Base-by-base conservation (phyloP, 2,797 vertebrate species). In the Parotocinclus haroldoi region DNA sequence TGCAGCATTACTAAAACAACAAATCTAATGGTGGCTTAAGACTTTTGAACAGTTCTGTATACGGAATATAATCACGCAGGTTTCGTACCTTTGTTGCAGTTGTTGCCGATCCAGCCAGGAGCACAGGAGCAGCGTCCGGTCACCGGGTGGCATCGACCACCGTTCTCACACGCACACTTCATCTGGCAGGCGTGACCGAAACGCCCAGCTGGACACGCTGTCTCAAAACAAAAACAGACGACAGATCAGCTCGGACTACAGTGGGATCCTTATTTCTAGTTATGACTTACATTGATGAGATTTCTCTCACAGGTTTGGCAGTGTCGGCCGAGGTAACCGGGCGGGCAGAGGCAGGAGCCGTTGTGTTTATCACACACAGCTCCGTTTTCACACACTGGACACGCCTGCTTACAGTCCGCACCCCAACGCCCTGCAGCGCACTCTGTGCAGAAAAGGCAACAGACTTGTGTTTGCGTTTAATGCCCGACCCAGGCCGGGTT, bases 351-450 rank as follows among this genome's bases (percentile, higher is more conserved):
- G 50, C 96, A 99, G 0, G 81, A 75, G 14, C 96, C 96, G 0
- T 91, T 90, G 77, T 81, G 63, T 0, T 90, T 91, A 42, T 92
- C 80, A 58, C 95, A 99, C 59, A 71, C 58, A 1, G 85, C 93
- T 0, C 87, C 84, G 0, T 96, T 92, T 51, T 91, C 86, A 48
- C 96, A 98, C 0, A 63, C 54, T 0, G 88, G 91, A 77, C 96
- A 98, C 27, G 81, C 83, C 74, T 91, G 88, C 75, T 82, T 87
- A 80, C 96, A 98, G 72, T 90, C 90, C 0, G 58, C 68, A 1
- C 96, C 96, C 96, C 96, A 98, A 66, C 13, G 87, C 1, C 94
- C 94, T 4, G 87, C 88, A 0, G 73, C 85, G 79, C 96, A 99
- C 72, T 89, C 96, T 99, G 84, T 1, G 53, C 1, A 19, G 59